phyloP scores from a whole-genome alignment of 2,797 vertebrate genomes.

The Pseudochirops corinnae region DNA sequence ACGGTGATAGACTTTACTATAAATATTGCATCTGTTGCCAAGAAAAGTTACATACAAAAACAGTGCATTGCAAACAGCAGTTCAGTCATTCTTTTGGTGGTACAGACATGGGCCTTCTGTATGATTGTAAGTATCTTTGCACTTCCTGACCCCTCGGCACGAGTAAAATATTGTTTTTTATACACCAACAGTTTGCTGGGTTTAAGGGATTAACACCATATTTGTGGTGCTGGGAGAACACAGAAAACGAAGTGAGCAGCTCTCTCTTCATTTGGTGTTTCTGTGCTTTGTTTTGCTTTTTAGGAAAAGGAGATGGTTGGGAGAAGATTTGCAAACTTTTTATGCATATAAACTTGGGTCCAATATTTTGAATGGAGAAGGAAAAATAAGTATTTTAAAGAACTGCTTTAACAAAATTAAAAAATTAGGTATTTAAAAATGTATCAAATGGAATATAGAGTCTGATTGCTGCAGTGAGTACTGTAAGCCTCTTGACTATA shows the following conservation, averaged over 20 bases:
- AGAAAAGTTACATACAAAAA: conserved; percentile 85
- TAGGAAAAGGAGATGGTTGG: conserved; percentile 22
- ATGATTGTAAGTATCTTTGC: conserved; percentile 72
- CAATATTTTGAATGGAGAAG: conserved; percentile 11
- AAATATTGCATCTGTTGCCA: conserved; percentile 87
- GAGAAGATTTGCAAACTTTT: conserved; percentile 63
- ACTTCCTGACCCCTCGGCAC: conserved; percentile 58
- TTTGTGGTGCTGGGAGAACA: conserved; percentile 61
- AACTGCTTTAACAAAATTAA: conserved; percentile 22
- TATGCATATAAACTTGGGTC: neutral
- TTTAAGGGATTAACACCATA: conserved; percentile 63
- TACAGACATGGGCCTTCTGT: conserved; percentile 76
- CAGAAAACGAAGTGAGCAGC: conserved; percentile 49
- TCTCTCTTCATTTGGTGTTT: neutral
- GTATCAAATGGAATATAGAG: neutral
- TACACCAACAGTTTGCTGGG: conserved; percentile 64
- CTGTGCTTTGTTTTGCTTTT: conserved; percentile 47
- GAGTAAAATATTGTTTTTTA: conserved; percentile 73
- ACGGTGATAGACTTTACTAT: conserved; percentile 87
- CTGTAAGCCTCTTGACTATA: neutral
- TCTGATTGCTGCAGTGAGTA: conserved; percentile 23
- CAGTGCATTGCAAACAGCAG: conserved; percentile 78
- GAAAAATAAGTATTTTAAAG: conserved; percentile 25
- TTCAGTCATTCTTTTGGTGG: conserved; percentile 75
- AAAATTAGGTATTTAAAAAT: neutral